Evolutionary conservation across 2,888 invertebrate genomes (phyloP).

Genomic region (Eurois occulta): DNA sequence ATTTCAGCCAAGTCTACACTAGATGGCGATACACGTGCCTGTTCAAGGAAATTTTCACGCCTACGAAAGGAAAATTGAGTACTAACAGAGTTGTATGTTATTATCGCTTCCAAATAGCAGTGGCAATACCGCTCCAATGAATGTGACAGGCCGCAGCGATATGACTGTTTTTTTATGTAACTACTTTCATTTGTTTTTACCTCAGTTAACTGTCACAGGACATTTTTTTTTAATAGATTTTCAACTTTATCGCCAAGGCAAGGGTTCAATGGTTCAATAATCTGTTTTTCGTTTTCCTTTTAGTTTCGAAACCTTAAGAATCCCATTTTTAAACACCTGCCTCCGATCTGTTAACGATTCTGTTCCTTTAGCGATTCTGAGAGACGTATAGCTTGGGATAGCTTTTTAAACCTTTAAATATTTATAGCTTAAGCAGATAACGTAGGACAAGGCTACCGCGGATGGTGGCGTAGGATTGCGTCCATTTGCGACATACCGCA

Average conservation of each 20-base stretch:
- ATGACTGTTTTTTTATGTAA: no score
- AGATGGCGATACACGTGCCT: conserved; percentile 32
- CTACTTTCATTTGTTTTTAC: no score
- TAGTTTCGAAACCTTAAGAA: background rate
- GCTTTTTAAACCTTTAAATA: conserved; percentile 9
- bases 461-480: background rate
- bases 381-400: background rate
- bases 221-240: no score
- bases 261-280: no score
- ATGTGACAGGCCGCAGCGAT: background rate
- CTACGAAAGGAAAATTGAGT: background rate
- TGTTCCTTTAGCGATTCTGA: background rate
- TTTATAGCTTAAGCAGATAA: conserved; percentile 1
- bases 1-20: background rate
- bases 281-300: background rate
- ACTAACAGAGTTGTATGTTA: no score
- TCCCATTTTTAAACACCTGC: background rate
- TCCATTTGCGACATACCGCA: conserved; percentile 1
- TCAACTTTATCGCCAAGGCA: no score
- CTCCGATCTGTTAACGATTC: background rate
- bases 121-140: background rate
- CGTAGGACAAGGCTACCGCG: background rate
- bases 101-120: background rate
- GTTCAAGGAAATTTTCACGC: background rate
- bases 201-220: no score